These are phyloP conservation scores for Rostratula benghalensis DNA, from an alignment of 2,113 vertebrate genomes.

Conservation along the genomic window DNA sequence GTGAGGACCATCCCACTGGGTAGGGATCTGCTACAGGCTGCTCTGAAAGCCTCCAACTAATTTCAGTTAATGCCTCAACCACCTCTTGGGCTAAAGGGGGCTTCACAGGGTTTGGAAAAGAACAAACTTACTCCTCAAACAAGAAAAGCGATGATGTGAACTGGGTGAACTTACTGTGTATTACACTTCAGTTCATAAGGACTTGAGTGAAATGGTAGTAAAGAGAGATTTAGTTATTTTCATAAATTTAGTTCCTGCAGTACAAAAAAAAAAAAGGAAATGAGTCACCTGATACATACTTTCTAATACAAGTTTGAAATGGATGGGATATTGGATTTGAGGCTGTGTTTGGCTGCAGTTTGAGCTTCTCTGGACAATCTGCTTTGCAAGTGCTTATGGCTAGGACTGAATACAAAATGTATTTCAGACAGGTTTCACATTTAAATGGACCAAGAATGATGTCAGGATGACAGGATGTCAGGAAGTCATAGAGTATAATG, in stretches of 20 bases:
- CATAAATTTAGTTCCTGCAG: background rate
- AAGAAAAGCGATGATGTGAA: background rate
- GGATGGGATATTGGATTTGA: background rate
- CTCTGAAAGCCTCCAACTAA: background rate
- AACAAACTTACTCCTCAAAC: background rate
- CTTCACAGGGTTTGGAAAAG: background rate
- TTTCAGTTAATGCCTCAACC: background rate
- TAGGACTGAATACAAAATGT: background rate
- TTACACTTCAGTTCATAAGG: background rate
- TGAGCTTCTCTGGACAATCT: background rate
- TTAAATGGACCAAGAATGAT: background rate
- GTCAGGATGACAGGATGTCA: background rate
- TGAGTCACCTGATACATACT: background rate
- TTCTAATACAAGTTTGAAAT: background rate
- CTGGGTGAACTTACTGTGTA: background rate
- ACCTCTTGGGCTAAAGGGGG: background rate
- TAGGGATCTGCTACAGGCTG: background rate
- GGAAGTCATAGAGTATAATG: background rate
- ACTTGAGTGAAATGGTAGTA: background rate
- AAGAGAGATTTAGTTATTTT: background rate
- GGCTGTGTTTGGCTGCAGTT: background rate
- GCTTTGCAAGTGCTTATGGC: background rate
- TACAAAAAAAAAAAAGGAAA: background rate
- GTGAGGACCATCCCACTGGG: background rate
- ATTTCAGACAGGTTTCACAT: background rate